Percentiles rank a stretch among this genome's conserved stretches.
phyloP scores from a whole-genome alignment of 2,797 vertebrate species.

The Sebastes reedi region DNA sequence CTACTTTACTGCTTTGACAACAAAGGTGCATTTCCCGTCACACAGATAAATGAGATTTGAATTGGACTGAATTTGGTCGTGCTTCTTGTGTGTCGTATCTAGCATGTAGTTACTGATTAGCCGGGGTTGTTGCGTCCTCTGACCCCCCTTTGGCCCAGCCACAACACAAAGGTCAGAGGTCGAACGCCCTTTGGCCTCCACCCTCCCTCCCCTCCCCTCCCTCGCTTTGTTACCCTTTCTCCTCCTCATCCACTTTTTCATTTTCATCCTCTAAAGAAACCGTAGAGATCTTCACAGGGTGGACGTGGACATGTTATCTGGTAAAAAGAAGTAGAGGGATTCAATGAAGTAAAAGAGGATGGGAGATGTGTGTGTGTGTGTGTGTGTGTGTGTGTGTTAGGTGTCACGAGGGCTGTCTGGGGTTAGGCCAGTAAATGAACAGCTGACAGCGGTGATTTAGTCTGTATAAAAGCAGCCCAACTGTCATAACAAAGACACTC shows the following conservation, averaged over 20 bases:
- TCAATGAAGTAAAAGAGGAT: conserved; percentile 25
- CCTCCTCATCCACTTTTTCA: conserved; percentile 46
- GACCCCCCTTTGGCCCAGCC: conserved; percentile 70
- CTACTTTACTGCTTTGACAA: conserved; percentile 7
- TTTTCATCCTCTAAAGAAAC: conserved; percentile 41
- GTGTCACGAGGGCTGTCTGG: conserved; percentile 71
- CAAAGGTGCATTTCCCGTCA: conserved; percentile 5
- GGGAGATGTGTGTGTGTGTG: conserved; percentile 33
- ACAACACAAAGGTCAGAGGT: conserved; percentile 68
- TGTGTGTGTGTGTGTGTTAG: conserved; percentile 31
- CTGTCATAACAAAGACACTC: conserved; percentile 86
- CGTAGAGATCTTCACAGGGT: conserved; percentile 21
- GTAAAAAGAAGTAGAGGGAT: conserved; percentile 13
- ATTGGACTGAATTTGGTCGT: background rate
- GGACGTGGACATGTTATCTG: conserved; percentile 5
- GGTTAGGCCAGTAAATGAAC: conserved; percentile 84
- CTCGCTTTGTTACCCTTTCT: conserved; percentile 50
- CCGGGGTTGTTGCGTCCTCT: conserved; percentile 60
- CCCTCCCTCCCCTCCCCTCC: conserved; percentile 1
- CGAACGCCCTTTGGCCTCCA: conserved; percentile 62
- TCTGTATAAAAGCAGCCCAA: conserved; percentile 84
- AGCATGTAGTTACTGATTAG: conserved; percentile 76
- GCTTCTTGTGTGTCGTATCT: conserved; percentile 29
- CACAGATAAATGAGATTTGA: conserved; percentile 25
- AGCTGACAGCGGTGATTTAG: conserved; percentile 86